Percentiles rank a stretch among this genome's conserved stretches.
Conservation (phyloP, 2,888 invertebrate genomes). For the Zele albiditarsus region DNA sequence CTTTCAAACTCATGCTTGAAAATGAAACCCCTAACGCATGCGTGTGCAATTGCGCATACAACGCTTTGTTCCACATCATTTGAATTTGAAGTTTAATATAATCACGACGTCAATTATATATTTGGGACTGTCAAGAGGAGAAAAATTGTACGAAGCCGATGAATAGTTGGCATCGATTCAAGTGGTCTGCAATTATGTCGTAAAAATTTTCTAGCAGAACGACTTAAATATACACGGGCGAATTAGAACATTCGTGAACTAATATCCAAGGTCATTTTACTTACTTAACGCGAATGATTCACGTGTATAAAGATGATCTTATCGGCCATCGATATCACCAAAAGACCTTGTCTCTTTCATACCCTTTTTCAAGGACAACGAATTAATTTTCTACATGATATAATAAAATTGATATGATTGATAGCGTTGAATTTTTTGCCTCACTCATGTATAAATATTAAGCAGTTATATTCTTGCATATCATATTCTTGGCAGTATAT, state of each 20-base stretch:
- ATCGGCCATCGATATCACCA: constrained; percentile 27
- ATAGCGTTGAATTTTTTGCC: not conserved
- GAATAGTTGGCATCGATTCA: not conserved
- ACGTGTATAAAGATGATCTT: constrained; percentile 31
- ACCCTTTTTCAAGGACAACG: constrained; percentile 29
- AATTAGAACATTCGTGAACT: constrained; percentile 21
- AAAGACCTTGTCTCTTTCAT: constrained; percentile 18
- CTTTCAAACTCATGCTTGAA: not conserved
- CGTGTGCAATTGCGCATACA: not conserved
- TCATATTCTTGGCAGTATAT: not conserved
- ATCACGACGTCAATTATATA: not conserved
- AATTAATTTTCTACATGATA: constrained; percentile 22
- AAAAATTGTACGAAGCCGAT: not conserved
- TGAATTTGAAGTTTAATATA: not conserved
- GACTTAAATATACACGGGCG: constrained; percentile 5
- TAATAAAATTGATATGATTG: constrained; percentile 13
- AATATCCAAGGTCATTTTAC: constrained; percentile 35
- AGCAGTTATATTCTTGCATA: no score
- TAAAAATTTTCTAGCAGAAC: constrained; percentile 31
- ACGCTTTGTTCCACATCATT: not conserved
- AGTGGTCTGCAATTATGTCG: constrained; percentile 33
- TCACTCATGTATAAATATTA: not conserved
- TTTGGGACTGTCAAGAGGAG: no score
- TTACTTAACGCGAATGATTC: constrained; percentile 36
- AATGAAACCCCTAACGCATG: not conserved